Base-by-base conservation (phyloP, 2,113 vertebrate species). In the Opisthocomus hoazin region DNA sequence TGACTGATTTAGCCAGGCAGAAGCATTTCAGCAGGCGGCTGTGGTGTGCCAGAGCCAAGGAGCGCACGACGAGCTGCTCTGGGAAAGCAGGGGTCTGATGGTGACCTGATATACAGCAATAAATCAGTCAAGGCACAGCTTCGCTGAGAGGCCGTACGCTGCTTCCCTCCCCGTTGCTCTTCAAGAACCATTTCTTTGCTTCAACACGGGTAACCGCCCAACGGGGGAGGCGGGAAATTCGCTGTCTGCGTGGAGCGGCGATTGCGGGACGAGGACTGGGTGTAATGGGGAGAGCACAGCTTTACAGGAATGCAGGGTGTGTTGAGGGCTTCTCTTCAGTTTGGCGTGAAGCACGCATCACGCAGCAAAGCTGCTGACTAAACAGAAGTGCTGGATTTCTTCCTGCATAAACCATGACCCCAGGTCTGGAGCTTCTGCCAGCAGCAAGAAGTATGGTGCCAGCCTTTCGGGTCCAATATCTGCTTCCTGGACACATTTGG, bases 171-270 rank as follows among this genome's bases (percentile, higher is more conserved):
- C n/a, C n/a, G n/a, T n/a, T n/a, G n/a, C n/a, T n/a, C n/a, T n/a
- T n/a, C n/a, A n/a, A n/a, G n/a, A n/a, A n/a, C n/a, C n/a, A n/a
- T n/a, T n/a, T n/a, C n/a, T n/a, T n/a, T n/a, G n/a, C n/a, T n/a
- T n/a, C n/a, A n/a, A n/a, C n/a, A n/a, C n/a, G n/a, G n/a, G n/a
- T n/a, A n/a, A n/a, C n/a, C n/a, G n/a, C n/a, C n/a, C n/a, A n/a
- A n/a, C n/a, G 88, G 69, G 94, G 89, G 82, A 87, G 93, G 93
- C 58, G 92, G 92, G 79, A 85, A 85, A 45, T 20, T 66, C 10
- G 18, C 46, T 41, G 1, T 18, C 22, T 41, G 65, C 12, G 1
- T 43, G 2, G 71, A 58, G 65, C 39, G 41, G 86, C 23, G 14
- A 21, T 39, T 20, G 14, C 24, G 6, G 78, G 45, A 13, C 11